These are phyloP conservation scores for Brassicogethes aeneus DNA, from an alignment of 2,888 invertebrate species.

Conservation along the genomic window DNA sequence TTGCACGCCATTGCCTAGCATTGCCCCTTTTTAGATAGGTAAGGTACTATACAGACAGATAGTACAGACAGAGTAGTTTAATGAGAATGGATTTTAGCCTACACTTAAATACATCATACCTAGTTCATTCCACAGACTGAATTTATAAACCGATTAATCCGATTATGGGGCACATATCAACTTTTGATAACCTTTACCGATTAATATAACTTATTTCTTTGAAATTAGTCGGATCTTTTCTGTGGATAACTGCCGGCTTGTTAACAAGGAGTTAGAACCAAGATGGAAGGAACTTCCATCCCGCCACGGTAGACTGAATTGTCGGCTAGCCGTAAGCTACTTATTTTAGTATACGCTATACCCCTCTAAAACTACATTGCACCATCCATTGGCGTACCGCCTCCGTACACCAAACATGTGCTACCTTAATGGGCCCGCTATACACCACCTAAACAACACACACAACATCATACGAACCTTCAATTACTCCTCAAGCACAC, in stretches of 20 bases:
- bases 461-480: no score
- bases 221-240: slow-evolving; percentile 21
- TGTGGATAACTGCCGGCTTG: slow-evolving; percentile 60
- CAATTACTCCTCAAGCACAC: no score
- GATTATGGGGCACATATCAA: slow-evolving; percentile 30
- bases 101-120: slow-evolving; percentile 50
- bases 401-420: slow-evolving; percentile 15
- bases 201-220: slow-evolving; percentile 21
- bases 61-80: no score
- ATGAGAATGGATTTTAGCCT: slow-evolving; percentile 37
- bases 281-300: slow-evolving; percentile 67
- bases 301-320: slow-evolving; percentile 49
- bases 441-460: background rate
- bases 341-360: slow-evolving; percentile 42
- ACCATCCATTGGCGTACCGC: slow-evolving; percentile 43
- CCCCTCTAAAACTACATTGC: slow-evolving; percentile 49
- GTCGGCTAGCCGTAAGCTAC: slow-evolving; percentile 36
- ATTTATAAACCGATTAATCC: slow-evolving; percentile 47
- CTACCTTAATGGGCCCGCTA: background rate
- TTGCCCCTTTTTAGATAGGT: slow-evolving; percentile 50
- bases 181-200: slow-evolving; percentile 18
- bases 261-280: slow-evolving; percentile 60
- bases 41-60: no score
- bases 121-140: slow-evolving; percentile 64
- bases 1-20: slow-evolving; percentile 55